These are phyloP conservation scores for Picathartes gymnocephalus DNA, from an alignment of 2,113 vertebrate genomes.

Conservation along the genomic window DNA sequence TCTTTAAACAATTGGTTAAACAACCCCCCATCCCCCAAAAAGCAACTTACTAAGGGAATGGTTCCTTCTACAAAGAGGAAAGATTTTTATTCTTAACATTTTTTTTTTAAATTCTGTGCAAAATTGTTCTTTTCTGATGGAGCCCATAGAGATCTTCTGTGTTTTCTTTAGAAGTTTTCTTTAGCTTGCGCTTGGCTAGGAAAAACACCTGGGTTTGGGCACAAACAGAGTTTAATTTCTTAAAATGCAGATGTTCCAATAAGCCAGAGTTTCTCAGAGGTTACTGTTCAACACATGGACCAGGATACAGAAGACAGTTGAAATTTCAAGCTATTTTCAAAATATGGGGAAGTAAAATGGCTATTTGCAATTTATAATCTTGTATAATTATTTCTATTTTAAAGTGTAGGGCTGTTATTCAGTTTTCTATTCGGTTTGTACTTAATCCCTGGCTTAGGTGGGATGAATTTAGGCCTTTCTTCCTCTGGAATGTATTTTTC, in stretches of 20 bases:
- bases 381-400: not conserved
- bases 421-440: not conserved
- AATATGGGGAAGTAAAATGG: not conserved
- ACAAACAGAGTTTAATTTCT: not conserved
- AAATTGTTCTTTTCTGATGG: not conserved
- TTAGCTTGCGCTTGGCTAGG: not conserved
- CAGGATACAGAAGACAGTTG: not conserved
- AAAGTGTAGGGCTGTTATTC: not conserved
- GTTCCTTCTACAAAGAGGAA: not conserved
- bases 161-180: not conserved
- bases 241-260: not conserved
- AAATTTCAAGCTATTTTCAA: not conserved
- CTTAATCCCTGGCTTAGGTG: not conserved
- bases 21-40: rapidly evolving
- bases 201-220: not conserved
- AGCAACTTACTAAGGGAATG: not conserved
- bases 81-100: not conserved
- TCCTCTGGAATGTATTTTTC: not conserved
- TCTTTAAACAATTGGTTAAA: not conserved
- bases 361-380: not conserved
- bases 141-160: not conserved
- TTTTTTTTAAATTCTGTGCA: no score
- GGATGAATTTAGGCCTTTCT: not conserved
- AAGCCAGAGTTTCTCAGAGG: not conserved
- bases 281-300: not conserved